Evolutionary conservation across 2,888 invertebrate genomes (phyloP).

Genomic region (Campopleginae sp.): DNA sequence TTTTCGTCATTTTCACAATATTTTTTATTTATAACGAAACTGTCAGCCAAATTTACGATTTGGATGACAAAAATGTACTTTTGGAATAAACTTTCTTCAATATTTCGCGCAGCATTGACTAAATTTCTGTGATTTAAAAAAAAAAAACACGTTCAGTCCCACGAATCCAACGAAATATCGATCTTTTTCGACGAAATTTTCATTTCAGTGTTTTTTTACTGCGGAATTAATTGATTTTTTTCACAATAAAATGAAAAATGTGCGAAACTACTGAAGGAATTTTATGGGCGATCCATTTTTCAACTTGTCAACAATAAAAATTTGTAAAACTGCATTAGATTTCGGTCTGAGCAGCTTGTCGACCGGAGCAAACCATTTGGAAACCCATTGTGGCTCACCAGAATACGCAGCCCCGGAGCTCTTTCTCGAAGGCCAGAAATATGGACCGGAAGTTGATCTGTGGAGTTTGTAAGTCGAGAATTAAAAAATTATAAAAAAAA

Average conservation of each 20-base stretch:
- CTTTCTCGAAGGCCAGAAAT: constrained; percentile 88
- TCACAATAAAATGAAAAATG: neutral
- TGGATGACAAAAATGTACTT: too few relatives aligned
- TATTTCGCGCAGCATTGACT: too few relatives aligned
- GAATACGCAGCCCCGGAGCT: constrained; percentile 93
- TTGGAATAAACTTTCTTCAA: too few relatives aligned
- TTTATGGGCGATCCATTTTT: neutral
- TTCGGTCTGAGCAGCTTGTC: constrained; percentile 91
- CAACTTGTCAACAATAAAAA: neutral
- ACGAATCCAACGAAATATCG: too few relatives aligned
- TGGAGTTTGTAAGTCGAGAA: constrained; percentile 89
- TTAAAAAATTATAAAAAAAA: constrained; percentile 43
- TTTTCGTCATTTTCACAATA: too few relatives aligned
- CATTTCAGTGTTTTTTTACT: too few relatives aligned
- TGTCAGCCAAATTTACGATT: too few relatives aligned
- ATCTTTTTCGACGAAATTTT: too few relatives aligned
- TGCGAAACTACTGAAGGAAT: neutral
- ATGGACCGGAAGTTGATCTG: constrained; percentile 91
- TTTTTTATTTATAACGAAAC: too few relatives aligned
- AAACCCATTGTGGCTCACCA: constrained; percentile 91
- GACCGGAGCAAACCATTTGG: constrained; percentile 86
- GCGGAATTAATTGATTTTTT: too few relatives aligned
- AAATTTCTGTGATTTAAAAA: too few relatives aligned
- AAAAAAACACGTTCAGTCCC: too few relatives aligned
- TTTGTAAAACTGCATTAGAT: constrained; percentile 83